Conservation (phyloP, 2,888 invertebrate genomes). For the Beris morrisii region DNA sequence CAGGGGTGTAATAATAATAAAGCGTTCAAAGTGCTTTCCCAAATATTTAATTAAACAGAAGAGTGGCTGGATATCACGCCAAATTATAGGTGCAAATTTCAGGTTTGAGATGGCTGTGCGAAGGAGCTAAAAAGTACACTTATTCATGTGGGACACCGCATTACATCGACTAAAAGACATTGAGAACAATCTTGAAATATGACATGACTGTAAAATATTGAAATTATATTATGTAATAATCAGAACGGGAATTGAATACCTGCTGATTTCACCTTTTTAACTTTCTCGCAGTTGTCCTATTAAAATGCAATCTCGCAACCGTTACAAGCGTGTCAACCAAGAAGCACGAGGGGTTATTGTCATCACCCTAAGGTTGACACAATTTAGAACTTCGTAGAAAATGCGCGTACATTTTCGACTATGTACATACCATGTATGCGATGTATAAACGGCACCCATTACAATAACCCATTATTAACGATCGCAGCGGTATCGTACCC, state of each 20-base stretch:
- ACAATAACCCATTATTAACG: constrained; percentile 2
- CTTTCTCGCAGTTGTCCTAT: constrained; percentile 4
- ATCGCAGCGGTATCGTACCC: not conserved
- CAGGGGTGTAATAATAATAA: too few relatives aligned
- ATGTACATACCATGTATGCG: too few relatives aligned
- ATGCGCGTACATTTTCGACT: not conserved
- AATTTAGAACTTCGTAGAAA: constrained; percentile 1
- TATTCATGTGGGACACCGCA: too few relatives aligned
- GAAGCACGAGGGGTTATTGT: constrained; percentile 12
- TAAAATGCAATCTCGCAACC: constrained; percentile 30
- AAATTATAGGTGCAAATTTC: too few relatives aligned
- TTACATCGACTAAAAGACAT: too few relatives aligned
- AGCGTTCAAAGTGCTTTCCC: too few relatives aligned
- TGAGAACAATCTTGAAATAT: too few relatives aligned
- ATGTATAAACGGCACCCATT: constrained; percentile 16
- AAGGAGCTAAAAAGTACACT: too few relatives aligned
- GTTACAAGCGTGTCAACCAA: constrained; percentile 19
- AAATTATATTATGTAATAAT: not conserved
- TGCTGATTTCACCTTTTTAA: constrained; percentile 8
- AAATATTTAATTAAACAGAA: too few relatives aligned
- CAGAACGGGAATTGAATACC: not conserved
- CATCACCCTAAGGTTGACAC: constrained; percentile 18
- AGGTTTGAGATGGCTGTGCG: too few relatives aligned
- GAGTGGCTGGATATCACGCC: too few relatives aligned
- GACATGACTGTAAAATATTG: too few relatives aligned